Base-by-base conservation (phyloP, 1,140 invertebrate genomes). In the Eumaeus atala region DNA sequence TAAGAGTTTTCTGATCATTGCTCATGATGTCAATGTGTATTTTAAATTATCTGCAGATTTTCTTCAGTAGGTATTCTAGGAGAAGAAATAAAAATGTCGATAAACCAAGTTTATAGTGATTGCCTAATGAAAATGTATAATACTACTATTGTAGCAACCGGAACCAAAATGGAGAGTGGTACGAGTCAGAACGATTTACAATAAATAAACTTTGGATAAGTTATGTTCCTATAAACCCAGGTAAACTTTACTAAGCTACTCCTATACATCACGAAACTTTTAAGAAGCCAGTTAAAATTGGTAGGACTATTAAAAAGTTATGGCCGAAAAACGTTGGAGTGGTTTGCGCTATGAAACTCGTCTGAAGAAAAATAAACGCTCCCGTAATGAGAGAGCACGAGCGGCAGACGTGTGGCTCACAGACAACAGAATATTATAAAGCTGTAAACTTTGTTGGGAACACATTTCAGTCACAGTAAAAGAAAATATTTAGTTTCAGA, bases 401-500 rank as follows among this genome's bases (percentile, higher is more conserved):
- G 11, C 21, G 28, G n/a, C 8, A 49, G 28, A 36, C 50, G 33
- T 56, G 53, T 2, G 6, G 21, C 21, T n/a, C n/a, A 28, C 21
- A 28, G 4, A 40, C 38, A 14, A 8, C n/a, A 48, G 48, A 49
- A 55, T 64, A 61, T 64, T 64, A 61, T 56, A 65, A 65, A 67
- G 62, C 66, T 66, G 66, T 79, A 73, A 79, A 72, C 54, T 62
- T 65, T 61, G 64, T 56, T 62, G 59, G 61, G 58, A 60, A 76
- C 74, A 82, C 73, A 71, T 81, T 75, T 76, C 73, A 72, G 77
- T 76, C 74, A 78, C 67, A 74, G 72, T 77, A 77, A 79, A 72
- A 72, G 72, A 82, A 85, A 81, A 82, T 82, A 81, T 82, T 84
- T 81, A 80, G 74, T 78, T 79, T 77, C 69, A 80, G 74, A 84